phyloP scores from a whole-genome alignment of 35 echinoderm and acorn worm species.

The Lytechinus pictus region DNA sequence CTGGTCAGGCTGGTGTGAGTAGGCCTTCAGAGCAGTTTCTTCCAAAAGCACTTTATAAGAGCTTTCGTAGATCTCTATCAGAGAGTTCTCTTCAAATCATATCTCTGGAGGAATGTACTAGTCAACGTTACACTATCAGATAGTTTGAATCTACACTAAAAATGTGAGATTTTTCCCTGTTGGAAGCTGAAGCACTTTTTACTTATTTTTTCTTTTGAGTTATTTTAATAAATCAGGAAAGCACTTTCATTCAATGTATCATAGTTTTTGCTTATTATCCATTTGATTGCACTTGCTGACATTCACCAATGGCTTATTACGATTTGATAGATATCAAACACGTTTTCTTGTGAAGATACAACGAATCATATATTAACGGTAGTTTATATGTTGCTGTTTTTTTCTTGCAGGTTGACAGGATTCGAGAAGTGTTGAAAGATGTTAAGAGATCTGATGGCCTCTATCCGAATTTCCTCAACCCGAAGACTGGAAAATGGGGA shows the following conservation, averaged over 20 bases:
- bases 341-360: neutral
- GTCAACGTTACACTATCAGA: neutral
- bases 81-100: neutral
- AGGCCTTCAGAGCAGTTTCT: neutral
- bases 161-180: neutral
- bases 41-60: neutral
- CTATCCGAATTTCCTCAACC: conserved; percentile 95
- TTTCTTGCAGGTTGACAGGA: conserved; percentile 82
- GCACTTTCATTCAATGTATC: too few relatives aligned
- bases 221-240: neutral
- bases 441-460: conserved; percentile 84
- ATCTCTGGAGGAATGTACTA: neutral
- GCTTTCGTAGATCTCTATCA: neutral
- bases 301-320: neutral
- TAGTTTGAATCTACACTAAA: neutral
- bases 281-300: too few relatives aligned
- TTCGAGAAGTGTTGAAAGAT: conserved; percentile 74
- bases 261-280: too few relatives aligned
- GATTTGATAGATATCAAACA: neutral
- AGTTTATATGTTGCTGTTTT: neutral
- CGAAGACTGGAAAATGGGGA: conserved; percentile 99
- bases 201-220: neutral
- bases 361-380: neutral
- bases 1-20: too few relatives aligned
- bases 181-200: neutral